Evolutionary conservation across 2,888 invertebrate species (phyloP).

Genomic region (Caenorhabditis drosophilae): DNA sequence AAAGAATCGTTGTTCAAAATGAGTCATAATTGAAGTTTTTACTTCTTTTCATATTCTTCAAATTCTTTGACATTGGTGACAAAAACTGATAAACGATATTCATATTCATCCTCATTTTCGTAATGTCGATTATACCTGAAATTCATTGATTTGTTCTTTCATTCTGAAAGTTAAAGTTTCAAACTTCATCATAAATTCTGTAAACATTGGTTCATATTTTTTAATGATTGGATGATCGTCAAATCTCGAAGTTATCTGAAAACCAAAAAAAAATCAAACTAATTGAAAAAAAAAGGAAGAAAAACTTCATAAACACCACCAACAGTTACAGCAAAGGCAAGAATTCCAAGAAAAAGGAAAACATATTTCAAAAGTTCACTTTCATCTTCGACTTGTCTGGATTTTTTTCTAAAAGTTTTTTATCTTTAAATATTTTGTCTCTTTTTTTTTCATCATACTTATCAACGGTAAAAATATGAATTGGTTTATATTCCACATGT

Average conservation of each 20-base stretch:
- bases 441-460: too few relatives aligned
- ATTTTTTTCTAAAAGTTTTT: background rate
- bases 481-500: too few relatives aligned
- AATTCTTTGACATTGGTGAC: constrained; percentile 22
- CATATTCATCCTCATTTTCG: too few relatives aligned
- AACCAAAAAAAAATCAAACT: too few relatives aligned
- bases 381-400: background rate
- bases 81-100: constrained; percentile 23
- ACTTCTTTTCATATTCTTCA: constrained; percentile 29
- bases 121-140: too few relatives aligned
- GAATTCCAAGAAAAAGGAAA: background rate
- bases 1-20: background rate
- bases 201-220: background rate
- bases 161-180: too few relatives aligned
- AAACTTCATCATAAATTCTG: background rate
- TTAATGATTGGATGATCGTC: background rate
- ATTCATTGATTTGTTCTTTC: background rate
- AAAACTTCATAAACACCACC: too few relatives aligned
- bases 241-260: too few relatives aligned
- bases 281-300: too few relatives aligned
- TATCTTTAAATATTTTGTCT: too few relatives aligned
- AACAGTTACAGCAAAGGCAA: too few relatives aligned
- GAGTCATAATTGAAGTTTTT: background rate
- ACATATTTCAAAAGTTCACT: background rate
- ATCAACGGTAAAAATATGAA: too few relatives aligned